These are phyloP conservation scores for Tricholaema leucomelas DNA, from an alignment of 2,113 vertebrate genomes.

Conservation along the genomic window DNA sequence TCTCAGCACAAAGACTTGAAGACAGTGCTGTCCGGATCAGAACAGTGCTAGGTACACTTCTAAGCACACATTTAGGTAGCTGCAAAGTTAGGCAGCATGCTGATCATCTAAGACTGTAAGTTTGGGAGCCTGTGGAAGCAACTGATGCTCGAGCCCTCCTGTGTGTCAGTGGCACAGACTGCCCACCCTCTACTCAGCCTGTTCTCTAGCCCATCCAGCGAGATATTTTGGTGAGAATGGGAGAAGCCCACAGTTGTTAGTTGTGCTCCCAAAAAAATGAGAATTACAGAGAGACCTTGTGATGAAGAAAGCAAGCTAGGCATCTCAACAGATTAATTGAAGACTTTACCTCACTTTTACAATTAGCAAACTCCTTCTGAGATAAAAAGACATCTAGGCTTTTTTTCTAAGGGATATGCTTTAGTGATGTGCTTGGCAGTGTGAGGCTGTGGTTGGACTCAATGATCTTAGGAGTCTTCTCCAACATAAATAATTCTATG, in stretches of 20 bases:
- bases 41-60: neutral
- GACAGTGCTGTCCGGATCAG: neutral
- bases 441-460: rapidly evolving
- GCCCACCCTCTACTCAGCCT: neutral
- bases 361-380: neutral
- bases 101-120: neutral
- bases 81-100: neutral
- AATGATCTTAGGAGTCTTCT: neutral
- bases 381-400: neutral
- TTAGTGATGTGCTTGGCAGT: neutral
- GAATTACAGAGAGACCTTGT: neutral
- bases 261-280: neutral
- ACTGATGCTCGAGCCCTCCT: neutral
- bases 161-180: neutral
- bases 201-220: neutral
- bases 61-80: neutral
- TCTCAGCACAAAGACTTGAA: neutral
- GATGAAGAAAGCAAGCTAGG: neutral
- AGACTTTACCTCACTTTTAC: neutral
- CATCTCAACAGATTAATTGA: neutral
- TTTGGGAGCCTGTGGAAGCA: neutral
- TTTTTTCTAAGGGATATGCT: neutral
- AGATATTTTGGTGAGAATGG: neutral
- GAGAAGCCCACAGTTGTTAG: neutral
- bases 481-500: neutral